Conservation (phyloP, 2,797 vertebrate species). For the Danio albolineatus region DNA sequence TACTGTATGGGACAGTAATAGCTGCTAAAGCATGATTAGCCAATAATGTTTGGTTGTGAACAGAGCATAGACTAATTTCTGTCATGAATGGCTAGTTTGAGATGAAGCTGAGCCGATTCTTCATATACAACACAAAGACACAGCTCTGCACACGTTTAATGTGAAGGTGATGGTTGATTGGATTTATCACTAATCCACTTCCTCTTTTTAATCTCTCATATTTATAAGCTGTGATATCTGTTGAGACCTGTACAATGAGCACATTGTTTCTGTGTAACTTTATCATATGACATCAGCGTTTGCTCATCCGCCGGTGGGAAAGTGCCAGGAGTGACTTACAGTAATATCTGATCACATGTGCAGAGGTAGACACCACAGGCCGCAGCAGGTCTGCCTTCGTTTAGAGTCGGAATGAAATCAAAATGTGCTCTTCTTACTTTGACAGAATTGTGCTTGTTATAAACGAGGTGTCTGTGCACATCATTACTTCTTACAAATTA, state of each 20-base stretch:
- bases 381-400: conserved; percentile 56
- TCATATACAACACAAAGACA: not conserved
- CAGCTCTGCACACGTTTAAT: not conserved
- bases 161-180: not conserved
- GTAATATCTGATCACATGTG: conserved; percentile 33
- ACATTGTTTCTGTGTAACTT: conserved; percentile 39
- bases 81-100: not conserved
- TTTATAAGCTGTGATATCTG: not conserved
- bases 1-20: not conserved
- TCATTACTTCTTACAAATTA: too few relatives aligned
- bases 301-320: conserved; percentile 47
- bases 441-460: too few relatives aligned
- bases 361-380: conserved; percentile 55
- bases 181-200: not conserved
- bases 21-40: not conserved
- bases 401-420: too few relatives aligned
- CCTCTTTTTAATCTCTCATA: not conserved
- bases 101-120: not conserved
- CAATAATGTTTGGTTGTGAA: not conserved
- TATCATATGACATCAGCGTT: conserved; percentile 70
- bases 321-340: conserved; percentile 13
- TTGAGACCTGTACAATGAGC: conserved; percentile 21
- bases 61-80: not conserved
- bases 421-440: too few relatives aligned
- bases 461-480: too few relatives aligned